A percentile compares a stretch with the other conserved stretches of the same genome.
phyloP scores from a whole-genome alignment of 1,140 invertebrate species.

The Euura saliciscinereae region DNA sequence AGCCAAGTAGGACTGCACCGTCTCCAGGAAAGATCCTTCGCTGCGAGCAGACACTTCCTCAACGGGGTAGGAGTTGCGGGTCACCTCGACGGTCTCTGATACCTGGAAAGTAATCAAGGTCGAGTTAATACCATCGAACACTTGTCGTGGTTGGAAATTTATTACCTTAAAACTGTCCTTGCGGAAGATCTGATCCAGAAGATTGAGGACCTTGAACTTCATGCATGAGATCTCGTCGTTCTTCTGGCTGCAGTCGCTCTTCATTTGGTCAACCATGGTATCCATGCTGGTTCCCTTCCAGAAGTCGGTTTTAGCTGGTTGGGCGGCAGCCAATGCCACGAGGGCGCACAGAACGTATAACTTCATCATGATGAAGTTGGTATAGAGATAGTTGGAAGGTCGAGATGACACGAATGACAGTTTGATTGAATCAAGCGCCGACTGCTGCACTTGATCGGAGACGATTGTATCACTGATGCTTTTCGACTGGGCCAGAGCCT shows the following conservation, averaged over 20 bases:
- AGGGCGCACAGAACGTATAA: conserved; percentile 42
- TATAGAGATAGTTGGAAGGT: background rate
- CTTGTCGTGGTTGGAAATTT: conserved; percentile 10
- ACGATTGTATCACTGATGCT: conserved; percentile 50
- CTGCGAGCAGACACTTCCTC: conserved; percentile 67
- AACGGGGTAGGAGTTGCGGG: conserved; percentile 68
- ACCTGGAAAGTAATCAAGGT: conserved; percentile 58
- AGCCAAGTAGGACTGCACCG: conserved; percentile 71
- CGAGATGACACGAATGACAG: background rate
- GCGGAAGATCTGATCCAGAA: conserved; percentile 77
- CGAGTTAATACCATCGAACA: conserved; percentile 5
- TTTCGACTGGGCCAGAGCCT: conserved; percentile 45
- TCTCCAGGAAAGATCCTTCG: conserved; percentile 68
- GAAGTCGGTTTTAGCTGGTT: conserved; percentile 68
- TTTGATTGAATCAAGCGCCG: background rate
- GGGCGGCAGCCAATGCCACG: conserved; percentile 61
- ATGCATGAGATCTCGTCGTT: conserved; percentile 81
- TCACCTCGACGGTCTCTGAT: conserved; percentile 74
- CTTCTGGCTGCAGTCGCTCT: conserved; percentile 71
- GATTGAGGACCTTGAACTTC: conserved; percentile 79
- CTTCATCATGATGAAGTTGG: conserved; percentile 35
- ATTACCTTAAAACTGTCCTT: conserved; percentile 78
- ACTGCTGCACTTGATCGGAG: conserved; percentile 35
- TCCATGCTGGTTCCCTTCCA: conserved; percentile 75
- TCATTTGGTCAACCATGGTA: conserved; percentile 74